phyloP scores from a whole-genome alignment of 2,888 invertebrate species.

The Cordylochernes scorpioides region DNA sequence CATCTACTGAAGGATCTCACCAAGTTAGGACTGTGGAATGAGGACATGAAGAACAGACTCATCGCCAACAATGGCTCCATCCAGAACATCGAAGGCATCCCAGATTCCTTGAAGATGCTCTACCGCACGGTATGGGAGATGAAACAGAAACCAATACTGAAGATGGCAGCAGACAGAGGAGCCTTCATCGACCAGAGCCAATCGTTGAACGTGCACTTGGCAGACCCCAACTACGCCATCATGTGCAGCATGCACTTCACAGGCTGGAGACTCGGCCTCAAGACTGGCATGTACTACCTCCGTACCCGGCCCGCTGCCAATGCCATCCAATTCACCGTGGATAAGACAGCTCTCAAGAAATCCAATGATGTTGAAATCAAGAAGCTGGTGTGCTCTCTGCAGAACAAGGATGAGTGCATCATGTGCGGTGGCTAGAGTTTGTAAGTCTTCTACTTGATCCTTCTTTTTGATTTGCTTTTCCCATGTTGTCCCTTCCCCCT shows the following conservation, averaged over 20 bases:
- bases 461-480: no score
- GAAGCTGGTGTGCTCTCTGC: conserved; percentile 48
- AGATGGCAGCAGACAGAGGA: conserved; percentile 91
- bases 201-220: conserved; percentile 86
- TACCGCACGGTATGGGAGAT: conserved; percentile 97
- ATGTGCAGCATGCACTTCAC: conserved; percentile 94
- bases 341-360: conserved; percentile 39
- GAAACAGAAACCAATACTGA: conserved; percentile 61
- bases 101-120: conserved; percentile 52
- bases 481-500: no score
- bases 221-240: conserved; percentile 70
- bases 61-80: conserved; percentile 76
- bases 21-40: conserved; percentile 68
- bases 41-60: conserved; percentile 77
- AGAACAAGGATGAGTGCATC: conserved; percentile 60
- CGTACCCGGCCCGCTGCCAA: conserved; percentile 84
- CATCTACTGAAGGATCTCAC: conserved; percentile 79
- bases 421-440: conserved; percentile 47
- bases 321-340: conserved; percentile 91
- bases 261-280: conserved; percentile 77
- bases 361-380: conserved; percentile 18
- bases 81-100: conserved; percentile 47
- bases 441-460: no score
- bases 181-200: conserved; percentile 97
- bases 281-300: conserved; percentile 97